phyloP scores from a whole-genome alignment of 2,888 invertebrate species.

The Dasypolia templi region DNA sequence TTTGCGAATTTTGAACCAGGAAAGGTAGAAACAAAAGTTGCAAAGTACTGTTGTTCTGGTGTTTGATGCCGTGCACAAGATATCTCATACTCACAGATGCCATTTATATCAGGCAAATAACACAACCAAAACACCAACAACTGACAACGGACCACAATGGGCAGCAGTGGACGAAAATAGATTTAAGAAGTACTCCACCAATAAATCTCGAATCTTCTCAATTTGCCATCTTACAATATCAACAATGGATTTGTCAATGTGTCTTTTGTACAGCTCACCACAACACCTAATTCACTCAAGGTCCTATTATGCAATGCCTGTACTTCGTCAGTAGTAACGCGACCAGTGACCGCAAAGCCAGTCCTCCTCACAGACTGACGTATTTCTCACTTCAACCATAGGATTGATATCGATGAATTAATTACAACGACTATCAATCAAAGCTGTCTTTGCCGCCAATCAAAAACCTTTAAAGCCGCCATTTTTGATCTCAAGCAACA shows the following conservation, averaged over 20 bases:
- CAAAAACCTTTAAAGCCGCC: conserved; percentile 20
- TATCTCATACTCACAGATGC: not conserved
- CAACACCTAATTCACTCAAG: conserved; percentile 6
- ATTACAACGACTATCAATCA: conserved; percentile 15
- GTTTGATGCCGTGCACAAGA: not conserved
- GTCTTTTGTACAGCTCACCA: conserved; percentile 3
- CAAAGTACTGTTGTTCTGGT: not conserved
- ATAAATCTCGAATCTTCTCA: not conserved
- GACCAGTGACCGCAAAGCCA: conserved; percentile 14
- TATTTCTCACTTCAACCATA: conserved; percentile 2
- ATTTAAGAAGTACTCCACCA: not conserved
- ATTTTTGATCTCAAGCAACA: conserved; percentile 26
- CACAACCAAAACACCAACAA: no score
- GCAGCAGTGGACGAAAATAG: not conserved
- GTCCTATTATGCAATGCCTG: not conserved
- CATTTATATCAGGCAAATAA: no score
- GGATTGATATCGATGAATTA: conserved; percentile 6
- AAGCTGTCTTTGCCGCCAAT: conserved; percentile 11
- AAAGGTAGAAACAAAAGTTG: not conserved
- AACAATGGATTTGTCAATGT: not conserved
- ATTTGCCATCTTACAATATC: not conserved
- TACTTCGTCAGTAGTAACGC: not conserved
- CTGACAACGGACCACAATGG: not conserved
- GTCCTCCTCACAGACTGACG: not conserved
- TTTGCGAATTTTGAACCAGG: conserved; percentile 28